These are phyloP conservation scores for Amphimedon queenslandica DNA, from an alignment of 37 sponge, comb jelly and placozoan genomes.

Conservation along the genomic window DNA sequence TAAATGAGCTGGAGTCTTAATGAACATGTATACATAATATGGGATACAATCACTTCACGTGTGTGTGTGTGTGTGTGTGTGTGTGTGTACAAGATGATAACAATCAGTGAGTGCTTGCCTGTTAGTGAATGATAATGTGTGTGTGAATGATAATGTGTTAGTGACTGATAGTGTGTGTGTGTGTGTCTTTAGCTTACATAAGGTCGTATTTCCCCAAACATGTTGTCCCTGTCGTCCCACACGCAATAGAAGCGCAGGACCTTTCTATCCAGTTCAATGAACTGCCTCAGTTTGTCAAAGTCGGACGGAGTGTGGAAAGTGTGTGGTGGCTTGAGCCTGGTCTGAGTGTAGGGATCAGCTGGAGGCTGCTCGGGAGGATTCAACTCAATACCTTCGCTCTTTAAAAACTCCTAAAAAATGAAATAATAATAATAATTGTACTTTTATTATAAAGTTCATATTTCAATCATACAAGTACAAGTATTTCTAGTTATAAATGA, in stretches of 20 bases:
- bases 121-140: not conserved
- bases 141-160: not conserved
- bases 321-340: conserved; percentile 57
- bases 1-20: no score
- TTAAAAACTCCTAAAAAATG: conserved; percentile 80
- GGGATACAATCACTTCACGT: not conserved
- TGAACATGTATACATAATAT: no score
- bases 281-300: conserved; percentile 94
- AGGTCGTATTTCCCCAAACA: conserved; percentile 96
- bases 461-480: no score
- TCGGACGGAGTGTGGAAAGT: conserved; percentile 70
- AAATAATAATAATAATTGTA: conserved; percentile 15
- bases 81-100: not conserved
- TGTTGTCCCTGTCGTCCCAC: conserved; percentile 96
- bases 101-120: not conserved
- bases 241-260: conserved; percentile 92
- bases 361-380: conserved; percentile 53
- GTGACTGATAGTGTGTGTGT: not conserved
- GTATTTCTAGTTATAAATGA: no score
- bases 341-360: conserved; percentile 82
- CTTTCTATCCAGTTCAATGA: conserved; percentile 87
- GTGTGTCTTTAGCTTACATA: conserved; percentile 52
- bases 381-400: conserved; percentile 94
- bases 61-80: conserved; percentile 4
- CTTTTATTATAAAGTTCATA: no score